Conservation (phyloP, 2,113 vertebrate species). For the Protobothrops mucrosquamatus region DNA sequence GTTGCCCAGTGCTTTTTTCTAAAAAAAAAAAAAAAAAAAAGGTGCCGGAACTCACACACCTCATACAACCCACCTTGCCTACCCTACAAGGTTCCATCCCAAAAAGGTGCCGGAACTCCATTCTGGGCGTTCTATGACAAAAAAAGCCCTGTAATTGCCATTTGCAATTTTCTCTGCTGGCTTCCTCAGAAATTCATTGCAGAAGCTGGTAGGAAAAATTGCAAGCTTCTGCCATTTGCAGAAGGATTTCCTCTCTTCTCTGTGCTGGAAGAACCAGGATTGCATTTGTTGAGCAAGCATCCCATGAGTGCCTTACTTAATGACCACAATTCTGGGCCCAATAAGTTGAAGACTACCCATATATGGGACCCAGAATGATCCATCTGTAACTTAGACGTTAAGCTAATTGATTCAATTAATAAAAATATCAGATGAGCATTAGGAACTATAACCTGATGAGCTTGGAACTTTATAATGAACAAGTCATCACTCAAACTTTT, state of each 20-base stretch:
- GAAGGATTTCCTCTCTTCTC: neutral
- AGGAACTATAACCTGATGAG: neutral
- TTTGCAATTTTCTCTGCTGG: neutral
- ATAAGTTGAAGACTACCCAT: neutral
- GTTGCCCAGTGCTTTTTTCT: no score
- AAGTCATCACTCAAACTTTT: neutral
- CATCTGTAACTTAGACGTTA: neutral
- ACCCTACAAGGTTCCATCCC: no score
- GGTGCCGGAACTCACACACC: no score
- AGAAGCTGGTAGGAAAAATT: neutral
- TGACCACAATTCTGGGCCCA: no score
- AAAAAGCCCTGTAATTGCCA: no score
- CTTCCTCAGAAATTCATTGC: neutral
- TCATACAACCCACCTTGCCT: no score
- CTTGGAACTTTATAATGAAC: neutral
- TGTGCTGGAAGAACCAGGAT: neutral
- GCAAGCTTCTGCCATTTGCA: neutral
- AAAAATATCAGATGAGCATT: neutral
- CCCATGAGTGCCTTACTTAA: neutral
- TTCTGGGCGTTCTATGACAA: no score
- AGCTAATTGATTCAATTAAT: neutral
- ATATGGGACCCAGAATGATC: neutral
- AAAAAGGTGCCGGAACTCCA: no score
- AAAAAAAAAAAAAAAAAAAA: no score
- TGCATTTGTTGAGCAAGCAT: neutral